These are phyloP conservation scores for Cynopterus brachyotis DNA, from an alignment of 2,113 vertebrate species.

Conservation along the genomic window DNA sequence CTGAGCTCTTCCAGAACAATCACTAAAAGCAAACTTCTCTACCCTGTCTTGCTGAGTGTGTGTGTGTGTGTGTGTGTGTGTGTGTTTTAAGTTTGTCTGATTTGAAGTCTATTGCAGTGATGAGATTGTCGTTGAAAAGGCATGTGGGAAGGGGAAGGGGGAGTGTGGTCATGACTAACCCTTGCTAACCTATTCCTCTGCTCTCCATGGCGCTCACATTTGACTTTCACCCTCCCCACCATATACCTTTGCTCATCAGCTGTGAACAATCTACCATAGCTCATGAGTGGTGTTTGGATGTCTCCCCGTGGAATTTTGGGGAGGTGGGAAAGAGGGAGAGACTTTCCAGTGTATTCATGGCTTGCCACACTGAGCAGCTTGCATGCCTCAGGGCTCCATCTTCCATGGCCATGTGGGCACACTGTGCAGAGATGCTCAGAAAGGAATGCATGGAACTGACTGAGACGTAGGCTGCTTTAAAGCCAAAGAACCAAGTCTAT, in stretches of 20 bases:
- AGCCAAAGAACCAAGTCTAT: conserved; percentile 55
- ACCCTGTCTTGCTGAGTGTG: conserved; percentile 78
- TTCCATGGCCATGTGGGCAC: conserved; percentile 78
- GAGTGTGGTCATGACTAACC: conserved; percentile 81
- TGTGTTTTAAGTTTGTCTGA: conserved; percentile 73
- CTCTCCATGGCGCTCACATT: conserved; percentile 79
- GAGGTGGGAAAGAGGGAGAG: conserved; percentile 75
- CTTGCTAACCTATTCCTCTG: conserved; percentile 81
- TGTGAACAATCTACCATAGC: conserved; percentile 72
- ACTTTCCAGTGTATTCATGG: conserved; percentile 70
- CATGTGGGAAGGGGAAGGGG: conserved; percentile 82
- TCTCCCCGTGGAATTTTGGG: conserved; percentile 67
- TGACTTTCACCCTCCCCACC: conserved; percentile 69
- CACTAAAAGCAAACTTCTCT: conserved; percentile 62
- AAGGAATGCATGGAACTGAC: conserved; percentile 82
- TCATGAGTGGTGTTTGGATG: conserved; percentile 72
- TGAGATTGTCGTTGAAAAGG: conserved; percentile 80
- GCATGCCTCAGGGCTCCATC: conserved; percentile 82
- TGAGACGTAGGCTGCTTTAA: conserved; percentile 65
- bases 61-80: conserved; percentile 18
- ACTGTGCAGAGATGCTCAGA: conserved; percentile 86
- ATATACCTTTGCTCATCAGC: conserved; percentile 77
- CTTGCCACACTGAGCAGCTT: conserved; percentile 78
- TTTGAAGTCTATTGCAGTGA: conserved; percentile 73
- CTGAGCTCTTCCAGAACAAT: background rate